Percentiles rank a stretch among this genome's conserved stretches.
These are phyloP conservation scores for Remorina albescens DNA, from an alignment of 2,797 vertebrate genomes.

Conservation along the genomic window DNA sequence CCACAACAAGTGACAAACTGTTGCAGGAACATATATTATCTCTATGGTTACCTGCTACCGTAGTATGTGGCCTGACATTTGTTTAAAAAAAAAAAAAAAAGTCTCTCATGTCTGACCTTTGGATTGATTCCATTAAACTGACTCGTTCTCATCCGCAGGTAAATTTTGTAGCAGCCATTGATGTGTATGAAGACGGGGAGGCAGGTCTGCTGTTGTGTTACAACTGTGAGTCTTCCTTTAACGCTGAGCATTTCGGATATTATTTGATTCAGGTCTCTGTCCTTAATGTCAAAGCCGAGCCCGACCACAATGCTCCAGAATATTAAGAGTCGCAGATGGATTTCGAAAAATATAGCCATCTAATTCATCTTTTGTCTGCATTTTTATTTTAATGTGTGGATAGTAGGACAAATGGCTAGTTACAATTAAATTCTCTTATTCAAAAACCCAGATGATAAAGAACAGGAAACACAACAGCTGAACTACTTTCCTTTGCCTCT, in stretches of 20 bases:
- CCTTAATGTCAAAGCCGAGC: conserved; percentile 34
- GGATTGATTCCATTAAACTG: conserved; percentile 32
- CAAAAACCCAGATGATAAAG: not conserved
- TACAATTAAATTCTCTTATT: conserved; percentile 7
- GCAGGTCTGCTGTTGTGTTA: conserved; percentile 96
- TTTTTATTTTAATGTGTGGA: not conserved
- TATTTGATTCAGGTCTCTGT: conserved; percentile 23
- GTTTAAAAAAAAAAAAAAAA: conserved; percentile 41
- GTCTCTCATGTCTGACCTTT: conserved; percentile 35
- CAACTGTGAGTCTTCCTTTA: conserved; percentile 92
- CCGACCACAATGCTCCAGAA: conserved; percentile 17
- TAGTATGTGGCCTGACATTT: conserved; percentile 24
- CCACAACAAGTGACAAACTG: conserved; percentile 3
- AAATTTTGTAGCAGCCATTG: conserved; percentile 97
- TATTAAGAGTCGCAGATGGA: conserved; percentile 13
- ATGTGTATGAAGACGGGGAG: conserved; percentile 98
- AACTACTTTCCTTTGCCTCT: conserved; percentile 23
- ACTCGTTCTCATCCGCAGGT: conserved; percentile 88
- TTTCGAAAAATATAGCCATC: conserved; percentile 10
- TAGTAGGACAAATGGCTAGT: conserved; percentile 2
- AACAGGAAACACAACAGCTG: not conserved
- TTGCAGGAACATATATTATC: conserved; percentile 3
- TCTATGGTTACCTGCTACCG: not conserved
- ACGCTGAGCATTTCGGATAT: conserved; percentile 30
- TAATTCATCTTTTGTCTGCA: not conserved